A percentile compares a stretch with the other conserved stretches of the same genome.
Conservation (phyloP, 2,113 vertebrate species). For the Larimichthys crocea region DNA sequence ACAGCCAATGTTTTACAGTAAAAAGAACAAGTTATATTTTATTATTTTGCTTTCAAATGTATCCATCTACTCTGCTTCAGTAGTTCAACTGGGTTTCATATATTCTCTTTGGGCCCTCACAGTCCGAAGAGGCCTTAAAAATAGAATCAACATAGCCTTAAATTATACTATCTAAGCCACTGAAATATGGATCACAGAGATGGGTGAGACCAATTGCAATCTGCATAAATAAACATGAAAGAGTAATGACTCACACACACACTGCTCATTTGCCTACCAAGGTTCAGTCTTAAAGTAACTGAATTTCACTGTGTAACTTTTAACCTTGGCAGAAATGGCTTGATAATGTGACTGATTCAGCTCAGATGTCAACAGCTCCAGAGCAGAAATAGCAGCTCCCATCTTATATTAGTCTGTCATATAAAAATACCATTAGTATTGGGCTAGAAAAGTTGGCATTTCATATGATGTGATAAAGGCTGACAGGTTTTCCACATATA, state of each 20-base stretch:
- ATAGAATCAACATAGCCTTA: constrained; percentile 68
- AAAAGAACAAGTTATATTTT: not conserved
- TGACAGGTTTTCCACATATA: not conserved
- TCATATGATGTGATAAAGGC: not conserved
- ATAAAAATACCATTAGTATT: not conserved
- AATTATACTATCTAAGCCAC: constrained; percentile 66
- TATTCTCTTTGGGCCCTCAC: constrained; percentile 46
- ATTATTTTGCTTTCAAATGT: not conserved
- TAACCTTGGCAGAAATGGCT: constrained; percentile 1
- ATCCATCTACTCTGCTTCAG: constrained; percentile 6
- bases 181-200: constrained; percentile 64
- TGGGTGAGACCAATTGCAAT: constrained; percentile 49
- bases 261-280: constrained; percentile 33
- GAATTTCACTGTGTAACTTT: constrained; percentile 18
- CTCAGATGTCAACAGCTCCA: not conserved
- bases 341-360: not conserved
- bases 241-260: constrained; percentile 51
- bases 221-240: constrained; percentile 69
- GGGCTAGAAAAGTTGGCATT: too few species aligned
- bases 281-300: constrained; percentile 26
- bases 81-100: constrained; percentile 40
- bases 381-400: not conserved
- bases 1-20: not conserved
- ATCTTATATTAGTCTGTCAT: too few species aligned
- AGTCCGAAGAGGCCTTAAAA: constrained; percentile 53